A percentile compares a stretch with the other conserved stretches of the same genome.
Conservation (phyloP, 2,888 invertebrate genomes). For the Malacosoma neustria region DNA sequence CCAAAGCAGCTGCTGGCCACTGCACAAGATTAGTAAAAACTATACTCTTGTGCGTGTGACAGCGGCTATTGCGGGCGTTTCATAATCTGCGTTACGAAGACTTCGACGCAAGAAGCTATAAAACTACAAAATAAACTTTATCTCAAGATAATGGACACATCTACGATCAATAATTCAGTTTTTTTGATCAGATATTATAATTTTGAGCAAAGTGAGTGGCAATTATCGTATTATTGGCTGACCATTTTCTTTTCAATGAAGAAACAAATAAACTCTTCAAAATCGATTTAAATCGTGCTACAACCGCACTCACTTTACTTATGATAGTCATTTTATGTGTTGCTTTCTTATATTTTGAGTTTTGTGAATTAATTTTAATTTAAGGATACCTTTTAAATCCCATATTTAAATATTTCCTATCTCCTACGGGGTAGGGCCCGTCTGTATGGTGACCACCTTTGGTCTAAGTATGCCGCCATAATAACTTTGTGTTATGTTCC, state of each 20-base stretch:
- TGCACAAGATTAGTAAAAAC: slow-evolving; percentile 92
- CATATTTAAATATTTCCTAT: no score
- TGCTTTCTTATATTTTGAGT: slow-evolving; percentile 1
- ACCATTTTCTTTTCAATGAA: not conserved
- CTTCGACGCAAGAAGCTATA: not conserved
- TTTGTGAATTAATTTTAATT: slow-evolving; percentile 2
- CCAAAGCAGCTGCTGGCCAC: slow-evolving; percentile 99
- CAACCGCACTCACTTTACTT: slow-evolving; percentile 8
- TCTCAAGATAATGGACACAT: not conserved
- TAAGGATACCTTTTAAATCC: no score
- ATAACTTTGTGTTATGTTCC: no score
- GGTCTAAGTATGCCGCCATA: no score
- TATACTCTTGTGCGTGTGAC: slow-evolving; percentile 99
- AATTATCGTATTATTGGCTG: slow-evolving; percentile 12
- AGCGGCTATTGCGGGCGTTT: slow-evolving; percentile 96
- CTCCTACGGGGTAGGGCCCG: no score
- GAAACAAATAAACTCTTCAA: slow-evolving; percentile 1
- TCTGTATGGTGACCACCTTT: no score
- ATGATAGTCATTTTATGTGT: no score
- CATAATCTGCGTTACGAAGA: slow-evolving; percentile 48
- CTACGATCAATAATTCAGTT: not conserved
- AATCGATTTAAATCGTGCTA: not conserved
- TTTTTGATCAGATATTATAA: not conserved
- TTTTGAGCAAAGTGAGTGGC: slow-evolving; percentile 15
- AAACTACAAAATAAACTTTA: not conserved